Conservation (phyloP, 2,888 invertebrate species). For the Agrilus biguttatus region DNA sequence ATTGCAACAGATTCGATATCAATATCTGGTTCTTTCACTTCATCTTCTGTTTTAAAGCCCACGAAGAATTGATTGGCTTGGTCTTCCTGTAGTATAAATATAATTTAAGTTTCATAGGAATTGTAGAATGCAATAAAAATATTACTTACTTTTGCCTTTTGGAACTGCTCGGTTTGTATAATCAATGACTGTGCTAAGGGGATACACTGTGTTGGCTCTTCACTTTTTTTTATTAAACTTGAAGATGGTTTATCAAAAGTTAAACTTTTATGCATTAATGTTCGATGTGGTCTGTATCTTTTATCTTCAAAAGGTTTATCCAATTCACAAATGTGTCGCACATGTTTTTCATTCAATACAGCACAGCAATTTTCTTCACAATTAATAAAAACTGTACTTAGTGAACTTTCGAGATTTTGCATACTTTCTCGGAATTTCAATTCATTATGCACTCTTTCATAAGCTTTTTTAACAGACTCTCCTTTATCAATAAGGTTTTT, state of each 20-base stretch:
- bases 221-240: background rate
- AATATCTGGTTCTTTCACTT: too few relatives aligned
- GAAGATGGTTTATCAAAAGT: background rate
- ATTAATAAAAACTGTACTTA: slow-evolving; percentile 1
- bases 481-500: slow-evolving; percentile 5
- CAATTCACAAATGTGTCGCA: slow-evolving; percentile 5
- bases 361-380: background rate
- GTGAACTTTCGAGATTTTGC: background rate
- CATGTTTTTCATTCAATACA: slow-evolving; percentile 2
- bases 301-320: slow-evolving; percentile 5
- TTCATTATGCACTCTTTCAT: slow-evolving; percentile 5
- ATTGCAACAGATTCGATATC: too few relatives aligned
- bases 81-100: too few relatives aligned
- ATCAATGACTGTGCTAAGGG: slow-evolving; percentile 5
- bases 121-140: background rate
- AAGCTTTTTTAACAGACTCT: slow-evolving; percentile 2
- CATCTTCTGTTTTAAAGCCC: too few relatives aligned
- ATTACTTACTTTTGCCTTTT: slow-evolving; percentile 3
- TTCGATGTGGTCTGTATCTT: slow-evolving; percentile 5
- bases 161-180: slow-evolving; percentile 4
- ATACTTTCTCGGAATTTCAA: slow-evolving; percentile 2
- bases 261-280: slow-evolving; percentile 3
- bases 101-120: background rate
- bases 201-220: slow-evolving; percentile 5
- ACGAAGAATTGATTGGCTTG: too few relatives aligned